phyloP scores from a whole-genome alignment of 2,888 invertebrate species.

The Dicycla oo region DNA sequence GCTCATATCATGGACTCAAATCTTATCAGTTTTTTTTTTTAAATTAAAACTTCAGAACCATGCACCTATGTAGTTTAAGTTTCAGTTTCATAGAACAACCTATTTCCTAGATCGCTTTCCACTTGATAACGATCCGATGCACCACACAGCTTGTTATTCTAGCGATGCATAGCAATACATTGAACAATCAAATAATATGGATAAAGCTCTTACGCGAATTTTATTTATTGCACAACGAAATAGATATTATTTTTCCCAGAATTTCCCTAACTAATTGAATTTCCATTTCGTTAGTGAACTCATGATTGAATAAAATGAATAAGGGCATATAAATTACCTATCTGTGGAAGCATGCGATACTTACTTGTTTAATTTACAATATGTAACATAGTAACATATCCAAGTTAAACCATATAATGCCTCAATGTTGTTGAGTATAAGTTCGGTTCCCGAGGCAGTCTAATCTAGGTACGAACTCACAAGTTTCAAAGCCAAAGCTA shows the following conservation, averaged over 20 bases:
- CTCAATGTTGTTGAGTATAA: neutral
- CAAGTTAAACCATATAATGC: neutral
- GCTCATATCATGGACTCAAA: slow-evolving; percentile 9
- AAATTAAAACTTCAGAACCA: slow-evolving; percentile 30
- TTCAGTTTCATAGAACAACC: slow-evolving; percentile 15
- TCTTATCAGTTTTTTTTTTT: slow-evolving; percentile 2
- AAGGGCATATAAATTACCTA: neutral
- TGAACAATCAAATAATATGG: slow-evolving; percentile 44
- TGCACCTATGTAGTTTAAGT: slow-evolving; percentile 10
- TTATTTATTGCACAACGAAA: slow-evolving; percentile 23
- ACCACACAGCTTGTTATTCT: slow-evolving; percentile 38
- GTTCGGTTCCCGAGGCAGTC: neutral
- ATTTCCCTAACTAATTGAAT: slow-evolving; percentile 14
- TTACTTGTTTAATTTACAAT: neutral
- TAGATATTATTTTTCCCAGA: neutral
- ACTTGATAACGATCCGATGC: slow-evolving; percentile 33
- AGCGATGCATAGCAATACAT: slow-evolving; percentile 36
- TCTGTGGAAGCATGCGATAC: neutral
- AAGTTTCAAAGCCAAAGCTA: slow-evolving; percentile 9
- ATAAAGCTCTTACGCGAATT: slow-evolving; percentile 40
- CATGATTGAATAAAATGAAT: slow-evolving; percentile 7
- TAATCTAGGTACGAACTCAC: neutral
- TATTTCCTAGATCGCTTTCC: slow-evolving; percentile 40
- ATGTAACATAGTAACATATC: neutral
- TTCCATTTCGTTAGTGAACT: slow-evolving; percentile 22